Evolutionary conservation across 2,888 invertebrate species (phyloP).

Genomic region (Pardosa pseudoannulata): DNA sequence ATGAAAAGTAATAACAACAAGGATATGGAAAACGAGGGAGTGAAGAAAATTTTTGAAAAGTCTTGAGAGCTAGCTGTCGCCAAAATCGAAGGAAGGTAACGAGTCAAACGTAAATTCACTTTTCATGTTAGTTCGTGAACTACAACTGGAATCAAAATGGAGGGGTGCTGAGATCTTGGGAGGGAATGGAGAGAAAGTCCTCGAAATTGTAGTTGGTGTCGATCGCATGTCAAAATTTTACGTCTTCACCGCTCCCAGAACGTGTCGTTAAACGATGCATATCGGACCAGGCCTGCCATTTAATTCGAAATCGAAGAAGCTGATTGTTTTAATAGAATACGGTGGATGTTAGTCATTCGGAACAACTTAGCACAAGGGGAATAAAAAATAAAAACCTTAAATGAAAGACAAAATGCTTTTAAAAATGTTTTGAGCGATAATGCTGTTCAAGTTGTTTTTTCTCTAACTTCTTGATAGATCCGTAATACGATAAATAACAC

Average conservation of each 20-base stretch:
- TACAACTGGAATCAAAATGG: slow-evolving; percentile 35
- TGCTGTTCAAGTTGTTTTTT: no score
- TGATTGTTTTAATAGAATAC: slow-evolving; percentile 35
- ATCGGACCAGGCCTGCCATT: slow-evolving; percentile 21
- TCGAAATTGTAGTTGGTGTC: slow-evolving; percentile 41
- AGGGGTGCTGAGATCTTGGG: slow-evolving; percentile 19
- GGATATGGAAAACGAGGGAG: slow-evolving; percentile 20
- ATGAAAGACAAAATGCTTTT: not conserved
- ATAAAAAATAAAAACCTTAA: not conserved
- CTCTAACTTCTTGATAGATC: no score
- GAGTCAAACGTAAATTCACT: slow-evolving; percentile 67
- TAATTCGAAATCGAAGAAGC: slow-evolving; percentile 40
- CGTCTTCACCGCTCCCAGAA: slow-evolving; percentile 24
- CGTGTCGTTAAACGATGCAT: slow-evolving; percentile 52
- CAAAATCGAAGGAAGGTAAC: slow-evolving; percentile 17
- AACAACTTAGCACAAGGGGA: not conserved
- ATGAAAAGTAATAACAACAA: slow-evolving; percentile 41
- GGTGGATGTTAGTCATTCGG: not conserved
- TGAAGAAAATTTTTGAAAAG: slow-evolving; percentile 44
- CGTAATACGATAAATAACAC: no score
- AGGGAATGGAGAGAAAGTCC: slow-evolving; percentile 19
- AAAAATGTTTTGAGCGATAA: not conserved
- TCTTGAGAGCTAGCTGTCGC: slow-evolving; percentile 28
- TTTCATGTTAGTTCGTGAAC: slow-evolving; percentile 50
- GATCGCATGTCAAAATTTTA: slow-evolving; percentile 62